Base-by-base conservation (phyloP, 2,113 vertebrate genomes). In the Petrocephalus zakoni region DNA sequence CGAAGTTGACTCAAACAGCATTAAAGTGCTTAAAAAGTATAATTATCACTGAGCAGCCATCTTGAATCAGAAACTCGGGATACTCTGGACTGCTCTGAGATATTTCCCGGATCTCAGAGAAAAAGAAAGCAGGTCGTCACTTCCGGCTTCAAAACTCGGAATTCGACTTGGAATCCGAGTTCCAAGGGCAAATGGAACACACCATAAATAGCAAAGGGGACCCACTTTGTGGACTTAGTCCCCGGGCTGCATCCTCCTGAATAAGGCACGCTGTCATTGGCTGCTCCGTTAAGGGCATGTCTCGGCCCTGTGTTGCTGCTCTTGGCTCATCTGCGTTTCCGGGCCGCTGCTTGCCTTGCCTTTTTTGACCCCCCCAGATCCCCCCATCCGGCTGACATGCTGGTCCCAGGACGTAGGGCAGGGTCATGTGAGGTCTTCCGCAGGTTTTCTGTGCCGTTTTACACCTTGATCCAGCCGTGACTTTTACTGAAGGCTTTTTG, bases 321-420 rank as follows among this genome's bases (percentile, higher is more conserved):
- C 75, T 7, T 19, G 34, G 34, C 72, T 42, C 72, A 0, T 10
- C 34, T 19, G 29, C 25, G 11, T 85, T 85, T 56, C 52, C 84
- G 0, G n/a, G 47, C 3, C 2, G 4, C 0, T 21, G 8, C 52
- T 55, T 19, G 46, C 21, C 25, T 61, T 19, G 0, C 94, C 94
- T 94, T 93, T 95, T 95, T 94, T 94, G 68, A 5, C 34, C 29
- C 68, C 25, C 29, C 4, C 10, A 15, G 42, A n/a, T 22, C 19
- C 42, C 42, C 19, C 49, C 82, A 52, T 51, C 82, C 25, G 25
- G 34, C 17, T 42, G 34, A 75, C 17, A 6, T 25, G 46, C 19
- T 51, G 1, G 7, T 11, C 21, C 81, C 21, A 3, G 47, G 22
- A 84, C 9, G 82, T 6, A 21, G 49, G 46, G 82, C 2, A 4